Conservation (phyloP, 2,888 invertebrate species). For the Latrodectus elegans region DNA sequence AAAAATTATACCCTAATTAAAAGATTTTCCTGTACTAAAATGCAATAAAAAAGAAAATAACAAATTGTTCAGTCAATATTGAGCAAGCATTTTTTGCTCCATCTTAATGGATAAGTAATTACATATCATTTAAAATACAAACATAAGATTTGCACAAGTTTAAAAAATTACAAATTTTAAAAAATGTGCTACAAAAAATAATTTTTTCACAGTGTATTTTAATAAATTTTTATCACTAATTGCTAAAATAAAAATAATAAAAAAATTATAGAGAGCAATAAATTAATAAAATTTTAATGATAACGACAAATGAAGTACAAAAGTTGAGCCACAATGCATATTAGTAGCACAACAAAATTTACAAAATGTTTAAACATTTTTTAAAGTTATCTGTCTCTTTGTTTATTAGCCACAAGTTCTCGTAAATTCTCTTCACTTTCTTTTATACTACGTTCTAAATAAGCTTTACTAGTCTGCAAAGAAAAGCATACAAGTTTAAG, state of each 20-base stretch:
- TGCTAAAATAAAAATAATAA: neutral
- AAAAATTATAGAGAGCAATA: neutral
- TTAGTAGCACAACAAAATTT: constrained; percentile 12
- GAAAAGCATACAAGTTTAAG: neutral
- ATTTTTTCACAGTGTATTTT: too few relatives aligned
- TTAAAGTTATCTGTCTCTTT: constrained; percentile 47
- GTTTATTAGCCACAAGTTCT: constrained; percentile 79
- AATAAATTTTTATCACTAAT: too few relatives aligned
- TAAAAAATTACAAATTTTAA: too few relatives aligned
- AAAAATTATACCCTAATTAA: too few relatives aligned
- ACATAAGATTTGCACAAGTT: too few relatives aligned
- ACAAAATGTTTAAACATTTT: neutral
- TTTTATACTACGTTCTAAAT: constrained; percentile 86
- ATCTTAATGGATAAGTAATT: too few relatives aligned
- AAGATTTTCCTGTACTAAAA: too few relatives aligned
- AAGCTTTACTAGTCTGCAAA: constrained; percentile 80
- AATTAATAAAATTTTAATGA: constrained; percentile 28
- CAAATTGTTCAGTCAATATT: too few relatives aligned
- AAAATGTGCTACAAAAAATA: too few relatives aligned
- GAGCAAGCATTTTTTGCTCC: too few relatives aligned
- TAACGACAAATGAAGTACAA: constrained; percentile 35
- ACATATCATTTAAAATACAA: too few relatives aligned
- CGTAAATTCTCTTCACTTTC: constrained; percentile 89
- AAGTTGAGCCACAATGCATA: constrained; percentile 1
- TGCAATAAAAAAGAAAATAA: too few relatives aligned